Conservation (phyloP, 2,113 vertebrate species). For the Origma solitaria region DNA sequence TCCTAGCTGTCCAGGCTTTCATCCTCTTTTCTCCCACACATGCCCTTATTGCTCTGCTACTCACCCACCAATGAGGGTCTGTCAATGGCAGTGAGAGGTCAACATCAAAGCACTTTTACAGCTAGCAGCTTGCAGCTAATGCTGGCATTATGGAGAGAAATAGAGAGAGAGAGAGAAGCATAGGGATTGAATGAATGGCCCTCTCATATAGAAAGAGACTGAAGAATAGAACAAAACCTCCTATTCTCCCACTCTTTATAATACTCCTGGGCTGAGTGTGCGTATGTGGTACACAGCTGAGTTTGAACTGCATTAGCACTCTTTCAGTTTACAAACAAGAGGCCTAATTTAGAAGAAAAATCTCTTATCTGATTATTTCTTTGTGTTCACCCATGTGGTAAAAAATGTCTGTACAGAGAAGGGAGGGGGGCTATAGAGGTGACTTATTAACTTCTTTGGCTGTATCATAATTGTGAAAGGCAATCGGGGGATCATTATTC, state of each 20-base stretch:
- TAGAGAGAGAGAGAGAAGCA: slow-evolving; percentile 78
- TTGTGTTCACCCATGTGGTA: slow-evolving; percentile 69
- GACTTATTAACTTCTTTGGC: slow-evolving; percentile 70
- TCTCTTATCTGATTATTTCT: slow-evolving; percentile 78
- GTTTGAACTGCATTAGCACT: slow-evolving; percentile 75
- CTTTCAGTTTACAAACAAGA: slow-evolving; percentile 98
- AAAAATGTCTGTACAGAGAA: slow-evolving; percentile 64
- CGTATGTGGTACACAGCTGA: slow-evolving; percentile 65
- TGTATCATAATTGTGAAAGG: slow-evolving; percentile 31
- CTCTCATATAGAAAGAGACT: slow-evolving; percentile 76
- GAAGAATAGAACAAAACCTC: slow-evolving; percentile 90
- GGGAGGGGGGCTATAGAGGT: slow-evolving; percentile 38
- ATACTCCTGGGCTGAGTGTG: slow-evolving; percentile 70
- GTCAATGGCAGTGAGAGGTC: slow-evolving; percentile 77
- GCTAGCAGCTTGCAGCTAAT: slow-evolving; percentile 88
- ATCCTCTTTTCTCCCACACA: slow-evolving; percentile 91
- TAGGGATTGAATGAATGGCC: slow-evolving; percentile 69
- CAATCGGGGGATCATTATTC: slow-evolving; percentile 39
- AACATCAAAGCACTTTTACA: slow-evolving; percentile 91
- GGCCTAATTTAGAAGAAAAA: slow-evolving; percentile 89
- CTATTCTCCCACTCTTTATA: slow-evolving; percentile 87
- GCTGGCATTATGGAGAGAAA: slow-evolving; percentile 89
- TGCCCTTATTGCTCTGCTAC: slow-evolving; percentile 80
- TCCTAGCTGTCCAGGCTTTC: slow-evolving; percentile 83
- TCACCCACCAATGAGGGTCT: slow-evolving; percentile 86